Percentiles rank a stretch among this genome's conserved stretches.
phyloP scores from a whole-genome alignment of 92 coral and sea anemone genomes.

The Siderastrea radians region DNA sequence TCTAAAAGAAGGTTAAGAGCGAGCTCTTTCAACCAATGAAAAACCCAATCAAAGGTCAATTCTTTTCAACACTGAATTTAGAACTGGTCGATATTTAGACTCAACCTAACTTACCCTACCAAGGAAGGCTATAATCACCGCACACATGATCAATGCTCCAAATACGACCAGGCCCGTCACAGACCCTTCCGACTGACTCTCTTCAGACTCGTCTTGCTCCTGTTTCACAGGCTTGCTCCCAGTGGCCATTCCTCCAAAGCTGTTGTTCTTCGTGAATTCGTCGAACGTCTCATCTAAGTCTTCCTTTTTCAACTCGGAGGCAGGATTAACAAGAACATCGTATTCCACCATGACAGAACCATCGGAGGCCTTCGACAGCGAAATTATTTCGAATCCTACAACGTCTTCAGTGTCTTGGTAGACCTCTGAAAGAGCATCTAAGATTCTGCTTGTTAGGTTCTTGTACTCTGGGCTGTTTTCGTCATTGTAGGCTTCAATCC shows the following conservation, averaged over 20 bases:
- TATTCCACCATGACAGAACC: conserved; percentile 10
- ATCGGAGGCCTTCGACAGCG: background rate
- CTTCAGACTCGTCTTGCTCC: background rate
- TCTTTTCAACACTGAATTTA: too few species aligned
- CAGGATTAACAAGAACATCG: background rate
- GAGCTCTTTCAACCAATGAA: too few species aligned
- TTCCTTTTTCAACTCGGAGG: background rate
- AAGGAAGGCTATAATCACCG: conserved; percentile 3
- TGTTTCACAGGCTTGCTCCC: background rate
- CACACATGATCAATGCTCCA: conserved; percentile 9
- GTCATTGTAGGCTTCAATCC: background rate
- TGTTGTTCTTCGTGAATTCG: background rate
- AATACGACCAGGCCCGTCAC: background rate
- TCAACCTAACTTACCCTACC: background rate
- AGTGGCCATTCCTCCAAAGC: background rate
- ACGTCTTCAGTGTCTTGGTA: conserved; percentile 3
- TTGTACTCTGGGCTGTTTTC: background rate
- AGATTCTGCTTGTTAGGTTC: background rate
- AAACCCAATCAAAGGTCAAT: too few species aligned
- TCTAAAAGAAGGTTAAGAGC: too few species aligned
- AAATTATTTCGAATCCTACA: background rate
- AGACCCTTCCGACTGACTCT: background rate
- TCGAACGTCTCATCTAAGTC: background rate
- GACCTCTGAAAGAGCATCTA: conserved; percentile 12
- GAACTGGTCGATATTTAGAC: too few species aligned